Percentiles rank a stretch among this genome's conserved stretches.
phyloP scores from a whole-genome alignment of 2,797 vertebrate genomes.

The Lateolabrax maculatus region DNA sequence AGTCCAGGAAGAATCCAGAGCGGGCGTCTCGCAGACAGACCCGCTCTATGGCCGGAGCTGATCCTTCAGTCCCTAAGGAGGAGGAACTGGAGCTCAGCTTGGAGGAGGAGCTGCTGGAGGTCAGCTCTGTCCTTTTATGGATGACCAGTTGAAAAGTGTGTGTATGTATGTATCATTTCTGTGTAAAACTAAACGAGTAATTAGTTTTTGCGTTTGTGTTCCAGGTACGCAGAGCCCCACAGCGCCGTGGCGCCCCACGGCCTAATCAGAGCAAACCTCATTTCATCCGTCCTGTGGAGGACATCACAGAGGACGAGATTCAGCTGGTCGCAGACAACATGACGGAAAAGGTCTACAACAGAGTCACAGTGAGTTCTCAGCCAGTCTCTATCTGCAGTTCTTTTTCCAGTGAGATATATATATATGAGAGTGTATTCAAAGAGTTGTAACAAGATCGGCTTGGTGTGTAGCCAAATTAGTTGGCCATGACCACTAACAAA shows the following conservation, averaged over 20 bases:
- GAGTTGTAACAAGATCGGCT: not conserved
- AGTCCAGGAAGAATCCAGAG: conserved; percentile 81
- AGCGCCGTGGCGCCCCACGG: conserved; percentile 47
- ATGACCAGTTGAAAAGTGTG: not conserved
- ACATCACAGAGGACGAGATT: conserved; percentile 85
- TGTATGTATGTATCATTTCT: too few species aligned
- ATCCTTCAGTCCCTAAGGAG: conserved; percentile 24
- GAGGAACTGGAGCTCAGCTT: conserved; percentile 76
- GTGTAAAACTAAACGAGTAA: not conserved
- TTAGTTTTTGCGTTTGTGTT: not conserved
- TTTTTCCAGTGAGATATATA: not conserved
- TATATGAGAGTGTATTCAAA: not conserved
- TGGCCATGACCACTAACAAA: not conserved
- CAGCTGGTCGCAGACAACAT: conserved; percentile 82
- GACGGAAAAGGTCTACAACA: conserved; percentile 86
- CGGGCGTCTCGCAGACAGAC: conserved; percentile 77
- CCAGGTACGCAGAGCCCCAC: conserved; percentile 75
- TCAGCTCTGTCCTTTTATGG: conserved; percentile 33
- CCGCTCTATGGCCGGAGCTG: conserved; percentile 79
- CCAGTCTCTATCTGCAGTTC: not conserved
- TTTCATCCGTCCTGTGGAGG: conserved; percentile 78
- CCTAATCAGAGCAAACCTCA: conserved; percentile 76
- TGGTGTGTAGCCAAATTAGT: not conserved
- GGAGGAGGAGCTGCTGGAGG: conserved; percentile 84
- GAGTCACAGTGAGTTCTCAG: conserved; percentile 73